Percentiles rank a stretch among this genome's conserved stretches.
phyloP scores from a whole-genome alignment of 2,888 invertebrate genomes.

The Hypomecis atomaria region DNA sequence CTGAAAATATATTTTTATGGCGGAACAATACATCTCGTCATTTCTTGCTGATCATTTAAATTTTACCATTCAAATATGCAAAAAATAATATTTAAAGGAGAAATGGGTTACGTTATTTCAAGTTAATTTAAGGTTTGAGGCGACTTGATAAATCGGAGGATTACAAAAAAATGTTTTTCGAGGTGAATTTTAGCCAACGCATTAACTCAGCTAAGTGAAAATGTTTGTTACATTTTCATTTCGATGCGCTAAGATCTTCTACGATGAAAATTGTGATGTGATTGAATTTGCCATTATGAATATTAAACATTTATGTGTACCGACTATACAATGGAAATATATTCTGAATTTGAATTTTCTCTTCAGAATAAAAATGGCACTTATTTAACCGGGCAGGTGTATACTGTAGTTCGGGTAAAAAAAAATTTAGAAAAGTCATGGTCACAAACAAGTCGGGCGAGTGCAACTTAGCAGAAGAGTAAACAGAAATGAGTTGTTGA shows the following conservation, averaged over 20 bases:
- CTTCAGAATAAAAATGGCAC: no score
- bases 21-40: no score
- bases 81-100: neutral
- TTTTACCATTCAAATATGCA: neutral
- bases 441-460: no score
- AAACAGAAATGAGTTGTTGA: no score
- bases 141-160: neutral
- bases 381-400: no score
- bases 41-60: neutral
- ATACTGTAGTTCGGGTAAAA: no score
- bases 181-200: constrained; percentile 1
- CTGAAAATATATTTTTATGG: no score
- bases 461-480: no score
- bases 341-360: no score
- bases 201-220: constrained; percentile 8
- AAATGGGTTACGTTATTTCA: neutral
- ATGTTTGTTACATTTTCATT: constrained; percentile 2
- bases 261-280: neutral
- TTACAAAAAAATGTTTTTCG: constrained; percentile 7
- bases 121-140: constrained; percentile 1
- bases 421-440: no score
- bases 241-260: neutral
- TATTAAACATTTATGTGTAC: neutral
- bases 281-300: neutral
- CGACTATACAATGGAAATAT: no score